Base-by-base conservation (phyloP, 2,113 vertebrate genomes). In the Zosterops lateralis region DNA sequence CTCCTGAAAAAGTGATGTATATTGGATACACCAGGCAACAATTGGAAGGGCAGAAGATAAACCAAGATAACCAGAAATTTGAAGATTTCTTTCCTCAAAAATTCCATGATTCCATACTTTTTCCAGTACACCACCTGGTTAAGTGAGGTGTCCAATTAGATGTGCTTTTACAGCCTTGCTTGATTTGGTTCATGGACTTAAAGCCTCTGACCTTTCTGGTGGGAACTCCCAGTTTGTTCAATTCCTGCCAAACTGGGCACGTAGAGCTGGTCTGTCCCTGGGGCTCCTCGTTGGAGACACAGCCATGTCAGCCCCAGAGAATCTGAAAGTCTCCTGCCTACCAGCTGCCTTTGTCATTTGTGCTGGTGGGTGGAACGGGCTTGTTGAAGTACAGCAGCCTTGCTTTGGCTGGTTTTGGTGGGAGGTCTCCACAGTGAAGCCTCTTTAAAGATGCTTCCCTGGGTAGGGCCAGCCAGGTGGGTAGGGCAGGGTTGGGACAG, bases 231-330 rank as follows among this genome's bases (percentile, higher is more conserved):
- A n/a, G 6, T 50, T 77, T 25, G 28, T 36, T 26, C 36, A 38
- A n/a, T 38, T n/a, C 11, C 45, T 57, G 17, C 54, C 34, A 8
- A 68, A 60, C 21, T 21, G 40, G 29, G 40, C 61, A 45, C 20
- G 24, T 5, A 3, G 31, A 36, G n/a, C n/a, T 0, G 0, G 44
- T 48, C 54, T 38, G 20, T 51, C 31, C 57, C 10, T 9, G 4
- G 14, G 36, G 28, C 36, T 36, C 31, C 75, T 62, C 4, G 0
- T 34, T 31, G 32, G 29, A 26, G 60, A 31, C 10, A 17, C 17
- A n/a, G 76, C 56, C 21, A 0, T 1, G 2, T 26, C 28, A 81
- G 28, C 26, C 24, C 31, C 19, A 10, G 18, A 24, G 34, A 17
- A 44, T 32, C 1, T 28, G 36, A 14, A 38, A 32, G 4, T 54